These are phyloP conservation scores for Phylloscopus whistleri DNA, from an alignment of 2,113 vertebrate genomes.

Conservation along the genomic window DNA sequence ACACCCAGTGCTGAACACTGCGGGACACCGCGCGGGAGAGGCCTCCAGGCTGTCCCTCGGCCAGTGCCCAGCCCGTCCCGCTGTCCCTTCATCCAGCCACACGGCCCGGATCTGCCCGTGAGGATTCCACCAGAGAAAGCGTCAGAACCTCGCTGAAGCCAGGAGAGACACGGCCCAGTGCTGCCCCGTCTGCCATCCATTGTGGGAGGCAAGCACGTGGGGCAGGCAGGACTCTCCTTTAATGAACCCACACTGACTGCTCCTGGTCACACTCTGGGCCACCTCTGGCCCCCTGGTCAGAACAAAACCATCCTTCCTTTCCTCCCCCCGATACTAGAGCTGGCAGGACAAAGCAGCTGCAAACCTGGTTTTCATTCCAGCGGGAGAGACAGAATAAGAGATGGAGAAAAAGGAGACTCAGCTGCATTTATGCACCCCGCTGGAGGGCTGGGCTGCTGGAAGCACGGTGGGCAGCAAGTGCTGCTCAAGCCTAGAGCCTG, in stretches of 20 bases:
- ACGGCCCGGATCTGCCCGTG: fast-evolving
- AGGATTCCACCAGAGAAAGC: too few relatives aligned
- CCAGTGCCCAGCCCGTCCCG: neutral
- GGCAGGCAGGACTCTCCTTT: too few relatives aligned
- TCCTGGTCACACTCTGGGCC: neutral
- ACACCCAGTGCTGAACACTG: fast-evolving
- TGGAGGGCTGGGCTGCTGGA: neutral
- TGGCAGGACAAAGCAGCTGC: neutral
- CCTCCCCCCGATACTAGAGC: neutral
- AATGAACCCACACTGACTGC: neutral
- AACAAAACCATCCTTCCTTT: neutral
- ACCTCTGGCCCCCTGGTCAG: fast-evolving
- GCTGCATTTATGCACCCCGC: too few relatives aligned
- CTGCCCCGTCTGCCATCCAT: neutral
- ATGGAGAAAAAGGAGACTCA: neutral
- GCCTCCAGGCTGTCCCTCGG: neutral
- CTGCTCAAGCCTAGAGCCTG: neutral
- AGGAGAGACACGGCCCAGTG: too few relatives aligned
- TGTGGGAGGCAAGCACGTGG: neutral
- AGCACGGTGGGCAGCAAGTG: neutral
- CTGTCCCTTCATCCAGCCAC: neutral
- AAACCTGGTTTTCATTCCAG: fast-evolving
- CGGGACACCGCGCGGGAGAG: too few relatives aligned
- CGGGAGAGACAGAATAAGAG: neutral
- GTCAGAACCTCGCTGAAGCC: neutral